Evolutionary conservation across 2,888 invertebrate genomes (phyloP).

Genomic region (Polylopha cassiicola): DNA sequence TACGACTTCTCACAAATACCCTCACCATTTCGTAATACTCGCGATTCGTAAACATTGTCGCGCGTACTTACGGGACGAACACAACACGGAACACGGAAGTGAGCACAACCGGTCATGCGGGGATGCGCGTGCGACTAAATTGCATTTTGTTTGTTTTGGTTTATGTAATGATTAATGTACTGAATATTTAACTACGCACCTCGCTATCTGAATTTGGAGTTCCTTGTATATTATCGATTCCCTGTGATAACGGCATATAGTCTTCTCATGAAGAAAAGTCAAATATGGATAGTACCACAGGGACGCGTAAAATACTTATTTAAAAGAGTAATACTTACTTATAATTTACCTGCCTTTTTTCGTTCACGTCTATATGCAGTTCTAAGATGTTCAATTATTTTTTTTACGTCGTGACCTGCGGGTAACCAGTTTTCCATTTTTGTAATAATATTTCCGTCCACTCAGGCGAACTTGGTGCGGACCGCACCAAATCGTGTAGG

Average conservation of each 20-base stretch:
- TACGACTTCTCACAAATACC: not conserved
- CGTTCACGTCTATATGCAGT: conserved; percentile 1
- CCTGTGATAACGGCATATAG: conserved; percentile 1
- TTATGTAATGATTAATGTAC: conserved; percentile 9
- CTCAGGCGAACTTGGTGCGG: too few species aligned
- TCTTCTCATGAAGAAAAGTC: conserved; percentile 2
- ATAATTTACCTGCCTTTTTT: not conserved
- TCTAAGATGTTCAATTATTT: not conserved
- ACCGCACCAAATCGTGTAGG: too few species aligned
- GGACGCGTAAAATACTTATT: conserved; percentile 1
- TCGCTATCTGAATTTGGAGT: conserved; percentile 1
- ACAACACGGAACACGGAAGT: not conserved
- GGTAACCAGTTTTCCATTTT: conserved; percentile 17
- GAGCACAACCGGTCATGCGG: not conserved
- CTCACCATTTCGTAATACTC: not conserved
- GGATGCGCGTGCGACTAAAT: conserved; percentile 19
- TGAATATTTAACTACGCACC: conserved; percentile 3
- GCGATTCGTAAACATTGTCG: not conserved
- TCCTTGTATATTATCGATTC: conserved; percentile 2
- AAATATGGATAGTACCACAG: conserved; percentile 1
- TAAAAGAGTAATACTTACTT: not conserved
- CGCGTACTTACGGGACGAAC: not conserved
- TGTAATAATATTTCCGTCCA: conserved; percentile 18
- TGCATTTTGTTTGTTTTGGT: not conserved
- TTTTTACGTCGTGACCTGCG: not conserved